Evolutionary conservation across 1,140 invertebrate genomes (phyloP), one percentile per base, ranked within the genome.

Genomic region (Zaprionus vittiger): DNA sequence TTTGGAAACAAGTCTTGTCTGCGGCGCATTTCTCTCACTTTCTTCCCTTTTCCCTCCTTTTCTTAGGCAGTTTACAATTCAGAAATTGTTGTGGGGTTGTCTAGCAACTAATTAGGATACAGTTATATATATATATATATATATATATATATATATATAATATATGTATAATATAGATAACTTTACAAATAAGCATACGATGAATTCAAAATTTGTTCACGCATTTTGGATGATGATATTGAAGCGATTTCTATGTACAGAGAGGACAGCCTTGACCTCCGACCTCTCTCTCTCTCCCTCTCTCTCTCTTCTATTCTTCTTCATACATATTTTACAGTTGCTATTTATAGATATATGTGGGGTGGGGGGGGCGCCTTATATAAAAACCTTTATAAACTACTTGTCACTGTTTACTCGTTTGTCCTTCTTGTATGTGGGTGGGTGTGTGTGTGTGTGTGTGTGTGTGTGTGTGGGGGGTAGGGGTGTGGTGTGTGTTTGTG

Each of bases 361-460:
- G 20, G 31, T 31, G 47, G 38, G 31, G 7, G 57, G 14, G 49
- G 64, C 37, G 2, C 12, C 28, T 57, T 74, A 57, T 69, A 61
- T 66, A 37, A 73, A 74, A 64, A 77, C 22, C 57, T 59, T 31
- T 77, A 72, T 80, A 75, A 74, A 62, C 85, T 89, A 89, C 65
- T 89, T 89, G 84, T 89, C 84, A 90, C 84, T 89, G 85, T 84
- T 89, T 89, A 89, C 85, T 89, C 85, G 84, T 90, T 90, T 87
- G 81, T 87, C 84, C 85, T 69, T 68, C 31, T 67, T 67, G 41
- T 52, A 20, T 52, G 47, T 61, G 17, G 17, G 34, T 24, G 22
- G 47, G 54, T 20, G 24, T 17, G 7, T 9, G 31, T 2, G n/a
- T 44, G 41, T 44, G 41, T 44, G 41, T 6, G 41, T 20, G 24